Conservation (phyloP, 1,140 invertebrate genomes). For the Ectropis grisescens region DNA sequence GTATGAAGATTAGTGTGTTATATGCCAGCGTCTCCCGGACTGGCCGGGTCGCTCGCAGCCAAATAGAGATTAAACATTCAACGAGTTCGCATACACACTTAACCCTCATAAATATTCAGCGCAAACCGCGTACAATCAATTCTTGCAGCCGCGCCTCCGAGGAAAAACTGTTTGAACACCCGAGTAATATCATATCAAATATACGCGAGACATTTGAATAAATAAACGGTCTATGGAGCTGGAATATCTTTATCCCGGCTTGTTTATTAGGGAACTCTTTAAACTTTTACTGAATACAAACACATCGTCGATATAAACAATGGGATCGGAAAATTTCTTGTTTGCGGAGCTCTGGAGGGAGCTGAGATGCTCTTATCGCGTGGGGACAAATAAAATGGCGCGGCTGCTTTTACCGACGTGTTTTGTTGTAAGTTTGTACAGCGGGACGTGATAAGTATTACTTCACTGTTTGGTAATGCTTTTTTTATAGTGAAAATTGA, state of each 20-base stretch:
- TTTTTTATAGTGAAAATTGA: too few relatives aligned
- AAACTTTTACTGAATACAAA: conserved; percentile 3
- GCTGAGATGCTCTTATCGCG: conserved; percentile 16
- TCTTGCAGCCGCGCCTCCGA: conserved; percentile 39
- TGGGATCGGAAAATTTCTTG: conserved; percentile 11
- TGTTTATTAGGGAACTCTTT: neutral
- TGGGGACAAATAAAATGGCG: conserved; percentile 14
- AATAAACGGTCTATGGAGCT: conserved; percentile 18
- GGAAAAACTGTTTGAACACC: conserved; percentile 51
- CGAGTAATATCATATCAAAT: conserved; percentile 53
- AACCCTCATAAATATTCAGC: conserved; percentile 64
- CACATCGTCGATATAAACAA: conserved; percentile 11
- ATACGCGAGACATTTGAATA: conserved; percentile 37
- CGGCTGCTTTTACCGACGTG: conserved; percentile 4
- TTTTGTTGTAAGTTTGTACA: too few relatives aligned
- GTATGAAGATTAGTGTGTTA: neutral
- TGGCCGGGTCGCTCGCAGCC: conserved; percentile 23
- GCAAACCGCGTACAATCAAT: conserved; percentile 58
- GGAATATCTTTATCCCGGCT: neutral
- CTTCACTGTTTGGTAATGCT: too few relatives aligned
- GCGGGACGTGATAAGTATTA: too few relatives aligned
- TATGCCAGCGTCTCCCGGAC: conserved; percentile 4
- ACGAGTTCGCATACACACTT: conserved; percentile 62
- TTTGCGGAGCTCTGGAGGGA: conserved; percentile 10
- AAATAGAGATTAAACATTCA: conserved; percentile 64